Percentiles rank a stretch among this genome's conserved stretches.
Evolutionary conservation across 2,113 vertebrate genomes (phyloP).

Genomic region (Calcarius ornatus): DNA sequence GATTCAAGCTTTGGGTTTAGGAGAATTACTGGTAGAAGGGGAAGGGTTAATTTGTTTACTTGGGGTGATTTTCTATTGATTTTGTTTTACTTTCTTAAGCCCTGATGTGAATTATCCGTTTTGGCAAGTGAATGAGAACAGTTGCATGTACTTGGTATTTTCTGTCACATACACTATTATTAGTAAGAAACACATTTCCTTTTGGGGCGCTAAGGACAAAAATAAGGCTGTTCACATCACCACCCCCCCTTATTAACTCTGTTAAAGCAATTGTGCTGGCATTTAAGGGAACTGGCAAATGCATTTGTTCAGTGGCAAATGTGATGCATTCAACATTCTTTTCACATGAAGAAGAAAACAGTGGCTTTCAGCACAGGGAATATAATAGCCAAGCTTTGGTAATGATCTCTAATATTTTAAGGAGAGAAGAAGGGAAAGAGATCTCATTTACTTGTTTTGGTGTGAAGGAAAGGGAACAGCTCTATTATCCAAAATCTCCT

Average conservation of each 20-base stretch:
- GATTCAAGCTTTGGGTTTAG: not conserved
- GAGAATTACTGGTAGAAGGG: not conserved
- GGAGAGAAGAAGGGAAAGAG: not conserved
- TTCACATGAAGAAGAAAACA: slow-evolving; percentile 45
- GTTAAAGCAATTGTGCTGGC: slow-evolving; percentile 50
- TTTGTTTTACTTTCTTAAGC: slow-evolving; percentile 45
- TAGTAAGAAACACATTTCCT: slow-evolving; percentile 75
- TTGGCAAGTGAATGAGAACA: slow-evolving; percentile 68
- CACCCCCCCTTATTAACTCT: slow-evolving; percentile 58
- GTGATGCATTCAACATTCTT: slow-evolving; percentile 41
- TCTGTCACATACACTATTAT: slow-evolving; percentile 69
- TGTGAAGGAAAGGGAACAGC: not conserved
- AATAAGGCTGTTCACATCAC: slow-evolving; percentile 70
- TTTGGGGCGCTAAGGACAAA: slow-evolving; percentile 69
- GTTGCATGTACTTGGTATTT: slow-evolving; percentile 65
- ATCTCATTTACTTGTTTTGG: not conserved
- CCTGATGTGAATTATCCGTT: slow-evolving; percentile 51
- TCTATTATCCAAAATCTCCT: slow-evolving; percentile 26
- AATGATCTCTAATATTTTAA: slow-evolving; percentile 45
- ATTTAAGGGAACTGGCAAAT: slow-evolving; percentile 59
- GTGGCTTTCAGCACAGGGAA: not conserved
- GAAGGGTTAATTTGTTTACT: slow-evolving; percentile 58
- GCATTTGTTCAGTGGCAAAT: slow-evolving; percentile 44
- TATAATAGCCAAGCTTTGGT: not conserved
- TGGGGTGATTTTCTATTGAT: slow-evolving; percentile 7